Evolutionary conservation across 2,888 invertebrate genomes (phyloP).

Genomic region (Euclidia mi): DNA sequence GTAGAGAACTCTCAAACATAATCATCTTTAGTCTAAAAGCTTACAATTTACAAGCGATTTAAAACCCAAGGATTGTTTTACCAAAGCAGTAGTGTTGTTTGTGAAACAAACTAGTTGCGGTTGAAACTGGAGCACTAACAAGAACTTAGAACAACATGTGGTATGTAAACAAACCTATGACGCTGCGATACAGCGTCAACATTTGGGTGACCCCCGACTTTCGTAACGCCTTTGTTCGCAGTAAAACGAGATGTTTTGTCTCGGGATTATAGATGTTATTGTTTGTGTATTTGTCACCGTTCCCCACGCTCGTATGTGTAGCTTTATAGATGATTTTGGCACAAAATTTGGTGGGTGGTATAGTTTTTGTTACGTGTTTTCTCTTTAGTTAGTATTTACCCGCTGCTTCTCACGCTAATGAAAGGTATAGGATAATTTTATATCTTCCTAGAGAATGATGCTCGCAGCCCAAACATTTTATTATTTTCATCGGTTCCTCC

Average conservation of each 20-base stretch:
- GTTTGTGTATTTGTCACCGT: slow-evolving; percentile 10
- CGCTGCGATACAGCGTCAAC: slow-evolving; percentile 16
- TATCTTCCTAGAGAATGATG: no score
- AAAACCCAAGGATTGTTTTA: slow-evolving; percentile 27
- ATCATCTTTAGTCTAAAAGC: no score
- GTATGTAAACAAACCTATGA: slow-evolving; percentile 37
- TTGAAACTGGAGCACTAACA: slow-evolving; percentile 32
- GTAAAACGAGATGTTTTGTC: slow-evolving; percentile 33
- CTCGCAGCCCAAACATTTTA: no score
- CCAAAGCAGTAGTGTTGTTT: slow-evolving; percentile 41
- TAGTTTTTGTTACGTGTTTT: no score
- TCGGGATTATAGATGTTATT: slow-evolving; percentile 22
- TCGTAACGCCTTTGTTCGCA: slow-evolving; percentile 21
- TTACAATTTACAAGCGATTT: not conserved
- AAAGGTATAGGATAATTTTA: no score
- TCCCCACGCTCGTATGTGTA: slow-evolving; percentile 8
- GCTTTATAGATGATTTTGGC: not conserved
- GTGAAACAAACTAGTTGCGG: slow-evolving; percentile 23
- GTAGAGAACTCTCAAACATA: no score
- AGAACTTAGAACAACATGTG: slow-evolving; percentile 40
- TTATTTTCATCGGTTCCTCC: no score
- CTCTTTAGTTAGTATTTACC: no score
- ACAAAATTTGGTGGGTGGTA: no score
- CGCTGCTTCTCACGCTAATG: no score
- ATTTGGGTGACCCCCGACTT: slow-evolving; percentile 26